Evolutionary conservation across 2,113 vertebrate genomes (phyloP), one percentile per base, ranked within the genome.

Genomic region (Corythoichthys intestinalis): DNA sequence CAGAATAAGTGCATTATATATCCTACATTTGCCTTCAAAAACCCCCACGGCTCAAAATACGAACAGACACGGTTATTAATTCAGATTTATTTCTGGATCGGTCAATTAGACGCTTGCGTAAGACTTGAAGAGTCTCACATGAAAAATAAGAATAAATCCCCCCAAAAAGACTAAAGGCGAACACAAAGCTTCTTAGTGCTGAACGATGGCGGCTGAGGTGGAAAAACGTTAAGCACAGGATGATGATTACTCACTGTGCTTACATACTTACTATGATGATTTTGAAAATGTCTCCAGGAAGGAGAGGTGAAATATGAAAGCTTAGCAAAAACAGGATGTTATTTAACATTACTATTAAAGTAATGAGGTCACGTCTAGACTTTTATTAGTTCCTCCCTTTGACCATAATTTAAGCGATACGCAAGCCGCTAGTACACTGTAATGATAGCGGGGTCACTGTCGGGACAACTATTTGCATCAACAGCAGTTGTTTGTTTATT

Each of bases 111-210:
- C 61, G 46, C 34, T 47, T 10, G 39, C 41, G 4, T 48, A 71
- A 62, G 58, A 56, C 56, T 61, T 61, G 28, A 47, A 63, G 66
- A 67, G 69, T 67, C 69, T 64, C 66, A 34, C 53, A 47, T 50
- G 37, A 77, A 65, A 74, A 69, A 57, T 58, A 62, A 65, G 17
- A 62, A 66, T 48, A 48, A 69, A 64, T 57, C 7, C 52, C 0
- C 17, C 6, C 20, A 2, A 57, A 41, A 39, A 65, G 65, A 75
- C 52, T 62, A 17, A 75, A 47, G 37, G 67, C 66, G 28, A 78
- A 62, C 65, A 77, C 68, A 75, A 79, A 85, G 68, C 72, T 47
- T 81, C 66, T 83, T 70, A 61, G 41, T 67, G 57, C 17, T 39
- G 35, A 62, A 70, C 1, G 47, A 67, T 53, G 73, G n/a, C 53